These are phyloP conservation scores for Monopis laevigella DNA, from an alignment of 2,888 invertebrate species.

Conservation along the genomic window DNA sequence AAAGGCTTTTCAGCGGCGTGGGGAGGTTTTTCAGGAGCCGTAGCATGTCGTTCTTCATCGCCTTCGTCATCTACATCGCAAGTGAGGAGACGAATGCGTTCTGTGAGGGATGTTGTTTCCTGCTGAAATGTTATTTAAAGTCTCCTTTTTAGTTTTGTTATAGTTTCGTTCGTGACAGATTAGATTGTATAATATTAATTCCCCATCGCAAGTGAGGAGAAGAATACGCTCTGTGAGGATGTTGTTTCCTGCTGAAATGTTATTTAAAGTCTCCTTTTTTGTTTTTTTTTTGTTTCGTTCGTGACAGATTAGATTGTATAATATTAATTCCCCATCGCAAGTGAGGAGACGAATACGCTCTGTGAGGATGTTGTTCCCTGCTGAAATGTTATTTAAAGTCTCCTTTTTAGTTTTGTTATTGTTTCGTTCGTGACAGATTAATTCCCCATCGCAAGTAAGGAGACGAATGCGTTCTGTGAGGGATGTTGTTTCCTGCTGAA, in stretches of 20 bases:
- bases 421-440: too few species aligned
- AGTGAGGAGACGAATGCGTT: conserved; percentile 85
- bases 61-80: conserved; percentile 82
- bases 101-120: conserved; percentile 82
- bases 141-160: background rate
- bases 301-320: too few species aligned
- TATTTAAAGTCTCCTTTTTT: background rate
- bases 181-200: too few species aligned
- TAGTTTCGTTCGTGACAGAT: too few species aligned
- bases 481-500: conserved; percentile 74
- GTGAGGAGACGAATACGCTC: conserved; percentile 88
- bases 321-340: conserved; percentile 87
- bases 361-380: conserved; percentile 81
- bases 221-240: conserved; percentile 88
- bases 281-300: background rate
- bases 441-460: conserved; percentile 87
- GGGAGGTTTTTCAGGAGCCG: conserved; percentile 71
- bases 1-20: conserved; percentile 63
- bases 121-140: conserved; percentile 33
- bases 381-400: conserved; percentile 21
- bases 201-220: conserved; percentile 85
- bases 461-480: conserved; percentile 87
- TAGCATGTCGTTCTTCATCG: conserved; percentile 66
- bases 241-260: conserved; percentile 71
- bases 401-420: background rate